Conservation (phyloP, 2,113 vertebrate species). For the Strigops habroptila region DNA sequence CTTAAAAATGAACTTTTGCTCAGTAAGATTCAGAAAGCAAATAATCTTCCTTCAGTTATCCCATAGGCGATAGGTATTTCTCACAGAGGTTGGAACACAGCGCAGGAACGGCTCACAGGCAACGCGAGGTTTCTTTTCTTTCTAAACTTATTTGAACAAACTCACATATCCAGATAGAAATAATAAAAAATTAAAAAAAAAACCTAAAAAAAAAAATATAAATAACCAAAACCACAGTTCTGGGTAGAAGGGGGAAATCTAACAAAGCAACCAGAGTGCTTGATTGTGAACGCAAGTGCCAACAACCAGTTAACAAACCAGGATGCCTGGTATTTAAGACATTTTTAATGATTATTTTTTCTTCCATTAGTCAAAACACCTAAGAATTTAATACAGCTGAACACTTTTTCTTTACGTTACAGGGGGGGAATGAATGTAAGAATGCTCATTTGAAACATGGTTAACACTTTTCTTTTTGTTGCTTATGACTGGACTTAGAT, state of each 20-base stretch:
- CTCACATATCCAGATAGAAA: conserved; percentile 17
- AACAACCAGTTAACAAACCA: conserved; percentile 62
- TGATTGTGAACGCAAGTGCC: conserved; percentile 66
- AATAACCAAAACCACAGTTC: conserved; percentile 19
- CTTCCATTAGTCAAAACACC: conserved; percentile 54
- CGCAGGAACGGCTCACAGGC: conserved; percentile 33
- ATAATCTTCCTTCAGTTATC: conserved; percentile 37
- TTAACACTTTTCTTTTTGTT: conserved; percentile 77
- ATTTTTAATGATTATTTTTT: conserved; percentile 43
- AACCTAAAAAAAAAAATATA: neutral
- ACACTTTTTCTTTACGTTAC: conserved; percentile 70
- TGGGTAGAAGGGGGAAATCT: conserved; percentile 3
- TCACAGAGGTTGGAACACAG: neutral
- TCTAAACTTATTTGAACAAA: conserved; percentile 33
- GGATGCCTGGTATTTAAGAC: conserved; percentile 68
- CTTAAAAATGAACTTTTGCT: conserved; percentile 56
- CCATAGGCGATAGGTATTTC: neutral
- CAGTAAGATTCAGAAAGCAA: conserved; percentile 44
- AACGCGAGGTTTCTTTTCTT: conserved; percentile 41
- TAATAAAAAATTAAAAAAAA: neutral
- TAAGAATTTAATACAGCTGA: conserved; percentile 60
- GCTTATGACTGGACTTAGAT: conserved; percentile 78
- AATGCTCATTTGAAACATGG: conserved; percentile 73
- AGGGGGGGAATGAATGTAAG: conserved; percentile 63
- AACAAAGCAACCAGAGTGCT: conserved; percentile 59